phyloP scores from a whole-genome alignment of 2,888 invertebrate species.

The Lasius fuliginosus region DNA sequence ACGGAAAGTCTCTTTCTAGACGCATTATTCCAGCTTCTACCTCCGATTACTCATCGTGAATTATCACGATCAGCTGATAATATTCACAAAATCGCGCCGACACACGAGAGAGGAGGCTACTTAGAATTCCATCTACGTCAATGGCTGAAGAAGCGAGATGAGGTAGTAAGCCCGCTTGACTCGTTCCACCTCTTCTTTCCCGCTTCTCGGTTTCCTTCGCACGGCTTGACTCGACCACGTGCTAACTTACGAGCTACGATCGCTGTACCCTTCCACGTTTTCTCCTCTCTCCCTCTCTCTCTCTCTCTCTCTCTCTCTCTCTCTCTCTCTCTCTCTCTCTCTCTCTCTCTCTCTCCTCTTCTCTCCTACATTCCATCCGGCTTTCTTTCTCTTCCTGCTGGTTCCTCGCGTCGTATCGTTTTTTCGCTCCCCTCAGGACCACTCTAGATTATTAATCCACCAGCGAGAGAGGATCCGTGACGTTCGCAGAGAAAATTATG shows the following conservation, averaged over 20 bases:
- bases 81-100: conserved; percentile 62
- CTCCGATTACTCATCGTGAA: not conserved
- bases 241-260: conserved; percentile 85
- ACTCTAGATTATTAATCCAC: conserved; percentile 75
- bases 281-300: conserved; percentile 64
- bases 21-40: not conserved
- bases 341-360: not conserved
- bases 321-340: too few relatives aligned
- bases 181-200: conserved; percentile 75
- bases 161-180: conserved; percentile 78
- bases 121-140: conserved; percentile 76
- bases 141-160: conserved; percentile 74
- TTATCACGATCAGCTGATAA: conserved; percentile 44
- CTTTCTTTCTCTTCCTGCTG: conserved; percentile 38
- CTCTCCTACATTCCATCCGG: conserved; percentile 24
- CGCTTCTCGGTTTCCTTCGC: conserved; percentile 78
- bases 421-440: conserved; percentile 67
- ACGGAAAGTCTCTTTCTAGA: not conserved
- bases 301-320: conserved; percentile 31
- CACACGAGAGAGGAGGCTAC: conserved; percentile 58
- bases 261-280: conserved; percentile 77
- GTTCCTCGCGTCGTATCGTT: conserved; percentile 62
- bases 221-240: conserved; percentile 82
- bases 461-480: conserved; percentile 70
- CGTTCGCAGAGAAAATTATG: conserved; percentile 73